Conservation (phyloP, 2,797 vertebrate genomes). For the Sparidentex hasta region DNA sequence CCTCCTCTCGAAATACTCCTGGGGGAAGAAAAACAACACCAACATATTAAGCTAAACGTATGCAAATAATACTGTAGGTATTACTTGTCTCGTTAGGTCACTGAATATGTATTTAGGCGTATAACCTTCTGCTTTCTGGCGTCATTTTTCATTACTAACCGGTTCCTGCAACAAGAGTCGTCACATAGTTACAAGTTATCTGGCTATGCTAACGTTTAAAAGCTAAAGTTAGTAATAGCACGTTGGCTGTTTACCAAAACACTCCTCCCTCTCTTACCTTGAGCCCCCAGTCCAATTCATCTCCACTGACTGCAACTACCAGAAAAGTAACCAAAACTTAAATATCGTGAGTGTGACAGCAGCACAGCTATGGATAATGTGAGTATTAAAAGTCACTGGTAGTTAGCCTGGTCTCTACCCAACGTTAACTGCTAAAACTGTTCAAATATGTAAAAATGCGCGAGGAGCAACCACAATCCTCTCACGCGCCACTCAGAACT, state of each 20-base stretch:
- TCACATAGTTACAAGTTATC: background rate
- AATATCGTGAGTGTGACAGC: background rate
- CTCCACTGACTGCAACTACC: background rate
- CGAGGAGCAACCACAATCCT: background rate
- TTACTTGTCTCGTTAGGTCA: background rate
- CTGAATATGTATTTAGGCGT: fast-evolving
- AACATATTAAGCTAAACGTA: too few relatives aligned
- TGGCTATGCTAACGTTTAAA: background rate
- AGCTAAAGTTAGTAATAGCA: constrained; percentile 6
- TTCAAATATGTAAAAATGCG: background rate
- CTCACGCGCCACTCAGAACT: background rate
- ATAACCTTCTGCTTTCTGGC: constrained; percentile 82
- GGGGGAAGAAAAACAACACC: fast-evolving
- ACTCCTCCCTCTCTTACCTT: constrained; percentile 66
- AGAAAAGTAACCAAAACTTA: fast-evolving
- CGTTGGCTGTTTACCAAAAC: background rate
- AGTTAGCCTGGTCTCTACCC: background rate
- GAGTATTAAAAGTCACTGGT: fast-evolving
- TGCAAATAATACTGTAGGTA: fast-evolving
- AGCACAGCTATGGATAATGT: background rate
- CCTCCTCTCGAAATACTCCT: constrained; percentile 87
- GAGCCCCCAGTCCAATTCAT: constrained; percentile 90
- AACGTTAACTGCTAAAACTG: background rate
- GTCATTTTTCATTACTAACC: constrained; percentile 78
- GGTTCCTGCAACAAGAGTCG: constrained; percentile 71